Base-by-base conservation (phyloP, 2,797 vertebrate species). In the Pangasius sanitwongsei region DNA sequence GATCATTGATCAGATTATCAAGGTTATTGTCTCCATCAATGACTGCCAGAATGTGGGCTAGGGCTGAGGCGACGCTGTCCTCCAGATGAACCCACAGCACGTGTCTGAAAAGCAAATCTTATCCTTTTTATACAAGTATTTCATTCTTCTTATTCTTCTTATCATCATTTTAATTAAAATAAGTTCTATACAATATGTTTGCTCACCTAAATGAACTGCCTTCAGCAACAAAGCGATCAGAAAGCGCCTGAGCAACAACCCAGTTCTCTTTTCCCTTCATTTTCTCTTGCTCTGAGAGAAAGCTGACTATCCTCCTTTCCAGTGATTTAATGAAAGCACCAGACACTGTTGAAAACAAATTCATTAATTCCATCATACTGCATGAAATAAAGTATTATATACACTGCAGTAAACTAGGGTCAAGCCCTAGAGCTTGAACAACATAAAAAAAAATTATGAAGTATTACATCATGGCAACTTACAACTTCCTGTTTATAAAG, bases 21-120 rank as follows among this genome's bases (percentile, higher is more conserved):
- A 92, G 77, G 61, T 92, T 93, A 87, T 92, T 91, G 85, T 93
- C 90, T 70, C 91, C 92, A 83, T 93, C 93, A 85, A 90, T 88
- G 53, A 92, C 89, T 1, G 93, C 89, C 0, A 93, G 85, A 59
- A 93, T 92, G 67, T 93, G 93, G 63, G 93, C 91, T 12, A 93
- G 88, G 12, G 88, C 11, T 0, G 88, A 89, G 0, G 82, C 91
- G 41, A 92, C 48, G 0, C 75, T 28, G 65, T 92, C 87, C 70
- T 92, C 93, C 77, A 93, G 70, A 85, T 92, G 67, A 61, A 37
- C 85, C 92, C 93, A 92, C 41, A 93, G 88, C 0, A 89, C 85
- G 0, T 92, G 2, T 16, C 91, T 91, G 41, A n/a, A 88, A 90
- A 83, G 3, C 25, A 84, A 65, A 84, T 65, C 13, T 37, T 74